phyloP scores from a whole-genome alignment of 2,888 invertebrate genomes.

The Cantharis rustica region DNA sequence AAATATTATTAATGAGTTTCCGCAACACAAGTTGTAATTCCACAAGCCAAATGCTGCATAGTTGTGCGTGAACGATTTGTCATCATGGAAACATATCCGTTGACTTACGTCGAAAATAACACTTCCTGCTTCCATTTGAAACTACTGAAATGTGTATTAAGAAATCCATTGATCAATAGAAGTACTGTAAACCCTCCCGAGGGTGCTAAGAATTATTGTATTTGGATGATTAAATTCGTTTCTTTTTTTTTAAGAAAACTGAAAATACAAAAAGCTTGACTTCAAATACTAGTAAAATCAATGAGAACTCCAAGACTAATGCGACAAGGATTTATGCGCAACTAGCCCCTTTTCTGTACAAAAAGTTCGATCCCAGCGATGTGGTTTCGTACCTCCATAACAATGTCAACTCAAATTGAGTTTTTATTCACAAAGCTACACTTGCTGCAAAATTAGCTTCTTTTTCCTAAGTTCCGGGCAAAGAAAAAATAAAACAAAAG shows the following conservation, averaged over 20 bases:
- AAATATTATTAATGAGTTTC: conserved; percentile 30
- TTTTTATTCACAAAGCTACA: conserved; percentile 32
- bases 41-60: conserved; percentile 23
- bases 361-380: conserved; percentile 29
- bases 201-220: conserved; percentile 24
- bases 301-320: conserved; percentile 35
- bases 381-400: conserved; percentile 33
- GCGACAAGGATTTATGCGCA: conserved; percentile 38
- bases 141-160: conserved; percentile 21
- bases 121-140: conserved; percentile 19
- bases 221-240: conserved; percentile 27
- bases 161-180: conserved; percentile 24
- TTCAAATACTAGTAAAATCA: conserved; percentile 37
- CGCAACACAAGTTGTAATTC: conserved; percentile 27
- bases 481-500: conserved; percentile 1
- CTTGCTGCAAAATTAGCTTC: conserved; percentile 24
- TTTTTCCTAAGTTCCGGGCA: conserved; percentile 3
- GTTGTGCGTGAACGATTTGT: conserved; percentile 24
- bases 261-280: conserved; percentile 24
- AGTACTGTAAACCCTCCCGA: conserved; percentile 25
- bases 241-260: conserved; percentile 20
- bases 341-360: conserved; percentile 37
- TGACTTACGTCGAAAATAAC: conserved; percentile 23
- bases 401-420: conserved; percentile 32
- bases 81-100: conserved; percentile 12